Evolutionary conservation across 2,888 invertebrate genomes (phyloP), one percentile per base, ranked within the genome.

Genomic region (Cyaniris semiargus): DNA sequence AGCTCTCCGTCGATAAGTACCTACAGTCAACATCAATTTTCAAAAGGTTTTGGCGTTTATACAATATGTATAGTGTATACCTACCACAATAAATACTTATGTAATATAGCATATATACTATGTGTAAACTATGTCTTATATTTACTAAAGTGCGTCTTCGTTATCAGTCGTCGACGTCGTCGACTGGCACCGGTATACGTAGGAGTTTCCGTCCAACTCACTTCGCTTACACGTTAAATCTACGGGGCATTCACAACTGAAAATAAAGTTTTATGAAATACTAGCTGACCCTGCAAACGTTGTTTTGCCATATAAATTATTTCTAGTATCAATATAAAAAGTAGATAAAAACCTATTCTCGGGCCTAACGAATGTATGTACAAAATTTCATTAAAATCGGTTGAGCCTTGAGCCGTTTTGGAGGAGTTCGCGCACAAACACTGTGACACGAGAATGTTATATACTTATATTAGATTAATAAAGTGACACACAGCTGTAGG

Each of bases 61-160:
- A 66, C 60, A 27, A 31, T 31, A 27, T 66, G 27, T 66, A 27
- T 66, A 66, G 15, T 66, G 27, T 66, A 27, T 66, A 66, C 15
- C 66, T 66, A 66, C 66, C 27, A 31, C 18, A 66, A 66, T 66
- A 66, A 66, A 66, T 66, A 66, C 66, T 66, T 66, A 66, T 15
- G 66, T 66, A 66, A 60, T n/a, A 56, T n/a, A 38, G 38, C 38
- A 10, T 38, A 15, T 48, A 48, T 15, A 48, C 60, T 60, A 60
- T 23, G 10, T 60, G 60, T 60, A 21, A 58, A 58, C 58, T 58
- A 21, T n/a, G 4, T 21, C 0, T 0, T 58, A 1, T 3, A 21
- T 60, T 10, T 60, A 60, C 21, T 27, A 27, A 6, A 31, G 21
- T 31, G 15, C 66, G 23, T 48, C 72, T 4, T 15, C 18, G 44